Evolutionary conservation across 1,140 invertebrate genomes (phyloP), one percentile per base, ranked within the genome.

Genomic region (Orussus abietinus): DNA sequence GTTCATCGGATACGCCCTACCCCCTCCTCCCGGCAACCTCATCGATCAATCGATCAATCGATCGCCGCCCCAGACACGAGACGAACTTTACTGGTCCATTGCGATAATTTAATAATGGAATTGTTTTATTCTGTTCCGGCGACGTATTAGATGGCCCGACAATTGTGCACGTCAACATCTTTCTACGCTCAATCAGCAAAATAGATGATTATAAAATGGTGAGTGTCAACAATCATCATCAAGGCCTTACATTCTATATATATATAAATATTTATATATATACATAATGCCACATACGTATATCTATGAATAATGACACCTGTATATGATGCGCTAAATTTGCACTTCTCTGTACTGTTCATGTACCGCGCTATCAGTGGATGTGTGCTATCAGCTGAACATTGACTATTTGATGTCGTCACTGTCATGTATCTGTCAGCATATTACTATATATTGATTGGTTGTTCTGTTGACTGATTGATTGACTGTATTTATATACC

Each of bases 181-280:
- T 85, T 78, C 85, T 96, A 50, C 86, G 92, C 59, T 94, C 91
- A 76, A 96, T 96, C 81, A 93, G 90, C 80, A 93, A 94, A 88
- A 96, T 96, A 80, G 88, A 94, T 79, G 92, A 96, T 88, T 93
- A 94, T 79, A 92, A 92, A 82, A 96, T 96, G 92, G 90, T 93
- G 87, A 92, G 90, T 92, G 56, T n/a, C 51, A 66, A 64, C 49
- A 55, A 50, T 42, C 48, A 59, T 42, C 53, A 66, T 50, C 59
- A 67, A 68, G 61, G 58, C 56, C 61, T 66, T n/a, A 55, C 53
- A 57, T 51, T 64, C 56, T 64, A 55, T 57, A 61, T 58, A 62
- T 59, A 53, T 59, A 69, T 64, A 65, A 51, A 54, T 66, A 59
- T 56, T 10, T 26, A 30, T 38, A 35, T 35, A 45, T 45, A 25